These are phyloP conservation scores for Entomobrya multifasciata DNA, from an alignment of 2,888 invertebrate species.

Conservation along the genomic window DNA sequence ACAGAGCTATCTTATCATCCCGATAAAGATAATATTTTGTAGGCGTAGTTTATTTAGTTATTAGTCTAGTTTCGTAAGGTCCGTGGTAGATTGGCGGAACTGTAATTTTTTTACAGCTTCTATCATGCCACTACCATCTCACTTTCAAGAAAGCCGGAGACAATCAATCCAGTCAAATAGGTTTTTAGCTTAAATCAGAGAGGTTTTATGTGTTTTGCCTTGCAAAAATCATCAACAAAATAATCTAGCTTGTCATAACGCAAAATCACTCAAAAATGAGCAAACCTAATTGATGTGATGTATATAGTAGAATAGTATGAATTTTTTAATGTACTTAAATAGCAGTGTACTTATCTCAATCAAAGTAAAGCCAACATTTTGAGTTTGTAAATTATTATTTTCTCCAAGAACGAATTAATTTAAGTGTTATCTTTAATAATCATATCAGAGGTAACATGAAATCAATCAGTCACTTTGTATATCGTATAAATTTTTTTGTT, in stretches of 20 bases:
- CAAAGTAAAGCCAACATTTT: too few relatives aligned
- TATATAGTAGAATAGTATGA: slow-evolving; percentile 62
- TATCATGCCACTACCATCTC: slow-evolving; percentile 33
- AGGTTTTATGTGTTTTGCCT: slow-evolving; percentile 38
- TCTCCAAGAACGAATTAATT: slow-evolving; percentile 23
- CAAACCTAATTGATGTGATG: slow-evolving; percentile 75
- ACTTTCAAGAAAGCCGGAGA: slow-evolving; percentile 74
- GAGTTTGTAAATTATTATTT: slow-evolving; percentile 1
- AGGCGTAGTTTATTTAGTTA: background rate
- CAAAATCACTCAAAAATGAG: slow-evolving; percentile 17
- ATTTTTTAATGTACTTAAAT: background rate
- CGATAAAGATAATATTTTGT: slow-evolving; percentile 28
- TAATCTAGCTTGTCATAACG: slow-evolving; percentile 9
- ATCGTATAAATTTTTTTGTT: slow-evolving; percentile 12
- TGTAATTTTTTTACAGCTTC: background rate
- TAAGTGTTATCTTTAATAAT: background rate
- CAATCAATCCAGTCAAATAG: slow-evolving; percentile 76
- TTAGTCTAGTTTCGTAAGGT: slow-evolving; percentile 28
- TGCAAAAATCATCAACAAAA: slow-evolving; percentile 39
- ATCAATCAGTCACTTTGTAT: slow-evolving; percentile 22
- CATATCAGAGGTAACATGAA: background rate
- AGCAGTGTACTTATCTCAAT: background rate
- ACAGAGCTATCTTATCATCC: slow-evolving; percentile 1
- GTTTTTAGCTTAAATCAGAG: slow-evolving; percentile 51
- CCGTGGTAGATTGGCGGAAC: slow-evolving; percentile 8